These are phyloP conservation scores for Aleiodes leptofemur DNA, from an alignment of 2,888 invertebrate genomes.

Conservation along the genomic window DNA sequence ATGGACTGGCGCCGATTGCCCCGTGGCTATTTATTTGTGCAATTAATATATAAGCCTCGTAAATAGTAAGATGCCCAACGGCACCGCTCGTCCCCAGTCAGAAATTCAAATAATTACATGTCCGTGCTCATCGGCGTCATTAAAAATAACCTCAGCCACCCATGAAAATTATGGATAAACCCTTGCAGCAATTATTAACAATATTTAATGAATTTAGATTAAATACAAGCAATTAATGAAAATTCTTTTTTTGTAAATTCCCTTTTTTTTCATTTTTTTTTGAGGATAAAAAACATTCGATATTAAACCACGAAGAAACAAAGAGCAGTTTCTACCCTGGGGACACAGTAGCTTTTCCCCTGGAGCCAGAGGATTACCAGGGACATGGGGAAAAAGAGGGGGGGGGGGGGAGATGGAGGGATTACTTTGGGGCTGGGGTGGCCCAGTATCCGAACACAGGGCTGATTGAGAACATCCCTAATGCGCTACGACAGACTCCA, in stretches of 20 bases:
- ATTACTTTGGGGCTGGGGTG: constrained; percentile 71
- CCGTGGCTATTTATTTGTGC: constrained; percentile 72
- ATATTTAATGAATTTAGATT: constrained; percentile 7
- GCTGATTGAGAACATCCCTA: constrained; percentile 78
- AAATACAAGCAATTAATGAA: background rate
- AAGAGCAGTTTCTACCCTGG: constrained; percentile 58
- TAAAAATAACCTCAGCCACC: constrained; percentile 53
- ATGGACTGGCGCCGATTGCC: constrained; percentile 49
- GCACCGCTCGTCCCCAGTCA: constrained; percentile 56
- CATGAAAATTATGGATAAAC: constrained; percentile 37
- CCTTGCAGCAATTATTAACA: constrained; percentile 23
- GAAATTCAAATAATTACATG: constrained; percentile 70
- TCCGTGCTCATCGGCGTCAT: constrained; percentile 66
- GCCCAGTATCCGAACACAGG: constrained; percentile 68
- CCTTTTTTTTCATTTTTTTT: background rate
- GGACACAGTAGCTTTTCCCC: constrained; percentile 45
- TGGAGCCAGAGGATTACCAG: constrained; percentile 70
- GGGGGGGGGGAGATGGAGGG: constrained; percentile 58
- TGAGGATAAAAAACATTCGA: constrained; percentile 57
- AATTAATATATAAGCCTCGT: constrained; percentile 75
- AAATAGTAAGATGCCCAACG: constrained; percentile 66
- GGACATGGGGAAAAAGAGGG: constrained; percentile 51
- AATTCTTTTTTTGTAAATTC: background rate
- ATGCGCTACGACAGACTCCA: constrained; percentile 77
- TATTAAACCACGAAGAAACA: constrained; percentile 70